A percentile compares a stretch with the other conserved stretches of the same genome.
Conservation (phyloP, 2,113 vertebrate species). For the Leptocoma aspasia region DNA sequence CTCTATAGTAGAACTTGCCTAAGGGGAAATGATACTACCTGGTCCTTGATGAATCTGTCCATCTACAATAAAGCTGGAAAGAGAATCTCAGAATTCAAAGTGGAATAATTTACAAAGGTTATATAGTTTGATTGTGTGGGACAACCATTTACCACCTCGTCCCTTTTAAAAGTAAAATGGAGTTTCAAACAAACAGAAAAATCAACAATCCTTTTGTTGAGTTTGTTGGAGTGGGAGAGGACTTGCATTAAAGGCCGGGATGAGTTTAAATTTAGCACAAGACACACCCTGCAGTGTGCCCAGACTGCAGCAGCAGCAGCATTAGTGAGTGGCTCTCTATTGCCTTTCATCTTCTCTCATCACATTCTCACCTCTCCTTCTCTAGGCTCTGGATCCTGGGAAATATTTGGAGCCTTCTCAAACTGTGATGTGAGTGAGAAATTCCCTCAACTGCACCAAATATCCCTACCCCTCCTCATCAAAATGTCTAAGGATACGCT, state of each 20-base stretch:
- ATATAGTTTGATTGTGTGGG: background rate
- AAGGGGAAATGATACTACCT: slow-evolving; percentile 2
- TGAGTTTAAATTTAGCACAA: background rate
- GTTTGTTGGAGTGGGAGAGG: background rate
- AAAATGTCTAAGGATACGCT: background rate
- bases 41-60: background rate
- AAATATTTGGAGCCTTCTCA: background rate
- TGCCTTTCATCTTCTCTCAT: background rate
- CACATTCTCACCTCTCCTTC: background rate
- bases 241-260: background rate
- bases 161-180: background rate
- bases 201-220: background rate
- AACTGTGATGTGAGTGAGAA: background rate
- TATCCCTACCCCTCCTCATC: background rate
- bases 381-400: background rate
- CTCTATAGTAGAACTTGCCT: slow-evolving; percentile 26
- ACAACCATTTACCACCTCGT: background rate
- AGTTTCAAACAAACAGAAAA: background rate
- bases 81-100: slow-evolving; percentile 15
- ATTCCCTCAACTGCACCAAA: background rate
- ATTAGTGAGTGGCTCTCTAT: background rate
- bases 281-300: no score
- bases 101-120: background rate
- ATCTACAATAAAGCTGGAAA: background rate
- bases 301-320: background rate